Conservation (phyloP, 2,113 vertebrate species). For the Phrynosoma blainvillii region DNA sequence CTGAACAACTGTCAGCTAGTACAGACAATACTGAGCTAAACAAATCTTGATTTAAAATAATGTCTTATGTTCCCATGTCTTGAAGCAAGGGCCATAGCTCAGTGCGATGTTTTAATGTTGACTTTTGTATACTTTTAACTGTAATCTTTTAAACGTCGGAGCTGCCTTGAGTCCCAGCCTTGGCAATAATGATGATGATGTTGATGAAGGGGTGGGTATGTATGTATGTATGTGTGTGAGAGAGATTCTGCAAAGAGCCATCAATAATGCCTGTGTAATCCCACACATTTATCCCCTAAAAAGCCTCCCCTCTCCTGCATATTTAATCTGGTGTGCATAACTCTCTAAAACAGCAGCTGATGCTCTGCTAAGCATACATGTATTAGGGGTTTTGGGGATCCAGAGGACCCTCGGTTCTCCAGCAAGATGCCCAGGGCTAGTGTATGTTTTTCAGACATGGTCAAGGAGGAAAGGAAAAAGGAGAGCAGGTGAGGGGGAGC, state of each 20-base stretch:
- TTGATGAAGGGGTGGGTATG: too few species aligned
- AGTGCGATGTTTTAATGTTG: too few species aligned
- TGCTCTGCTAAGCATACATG: too few species aligned
- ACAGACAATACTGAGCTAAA: not conserved
- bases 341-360: too few species aligned
- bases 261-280: not conserved
- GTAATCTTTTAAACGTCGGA: too few species aligned
- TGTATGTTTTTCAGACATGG: not conserved
- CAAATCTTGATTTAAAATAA: too few species aligned
- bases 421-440: conserved; percentile 51
- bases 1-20: not conserved
- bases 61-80: too few species aligned
- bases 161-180: too few species aligned
- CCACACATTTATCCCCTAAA: not conserved
- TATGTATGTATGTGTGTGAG: too few species aligned
- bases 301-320: not conserved
- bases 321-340: not conserved
- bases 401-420: not conserved
- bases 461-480: not conserved
- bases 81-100: too few species aligned
- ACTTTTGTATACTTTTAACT: too few species aligned
- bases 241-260: not conserved
- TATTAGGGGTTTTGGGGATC: not conserved
- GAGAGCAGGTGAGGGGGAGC: conserved; percentile 11
- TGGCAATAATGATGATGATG: not conserved